These are phyloP conservation scores for cat (Felis catus) DNA, from an alignment of 2,113 vertebrate genomes.

Conservation along the genomic window F.catus_Fca126_mat1.0 CM031415.1:109507501-109508000, in stretches of 20 bases:
- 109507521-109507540: background rate
- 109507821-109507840: background rate
- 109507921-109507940: background rate
- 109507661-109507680: background rate
- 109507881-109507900: background rate
- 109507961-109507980: background rate
- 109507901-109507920: background rate
- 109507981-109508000: background rate
- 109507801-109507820: background rate
- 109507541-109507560: background rate
- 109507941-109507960: background rate
- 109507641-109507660: slow-evolving; percentile 9
- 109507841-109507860: background rate
- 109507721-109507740: background rate
- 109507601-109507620: background rate
- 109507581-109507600: slow-evolving; percentile 22
- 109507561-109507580: background rate
- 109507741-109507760: background rate
- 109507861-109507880: background rate
- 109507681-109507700: slow-evolving; percentile 12
- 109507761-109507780: background rate
- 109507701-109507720: background rate
- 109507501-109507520: background rate
- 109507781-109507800: background rate
- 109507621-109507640: slow-evolving; percentile 13